Evolutionary conservation across 2,113 vertebrate genomes (phyloP).

Genomic region (Malurus cyaneus): DNA sequence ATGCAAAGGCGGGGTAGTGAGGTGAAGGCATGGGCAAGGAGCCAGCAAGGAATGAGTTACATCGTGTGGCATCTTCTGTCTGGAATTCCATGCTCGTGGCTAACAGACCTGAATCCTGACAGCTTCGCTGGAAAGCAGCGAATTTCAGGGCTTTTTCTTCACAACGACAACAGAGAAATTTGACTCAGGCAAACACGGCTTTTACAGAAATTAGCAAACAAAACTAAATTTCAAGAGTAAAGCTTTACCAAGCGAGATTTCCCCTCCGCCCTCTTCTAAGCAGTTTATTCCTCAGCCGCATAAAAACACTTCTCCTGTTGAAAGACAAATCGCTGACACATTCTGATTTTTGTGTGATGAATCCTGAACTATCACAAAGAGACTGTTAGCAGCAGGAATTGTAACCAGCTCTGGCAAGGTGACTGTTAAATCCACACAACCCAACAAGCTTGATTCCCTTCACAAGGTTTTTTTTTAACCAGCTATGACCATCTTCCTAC

Average conservation of each 20-base stretch:
- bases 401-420: neutral
- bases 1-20: neutral
- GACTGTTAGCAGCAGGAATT: neutral
- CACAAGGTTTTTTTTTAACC: neutral
- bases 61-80: neutral
- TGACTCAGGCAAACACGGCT: neutral
- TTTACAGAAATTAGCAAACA: conserved; percentile 38
- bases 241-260: neutral
- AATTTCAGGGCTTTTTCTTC: neutral
- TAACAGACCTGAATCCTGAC: neutral
- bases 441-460: neutral
- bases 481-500: neutral
- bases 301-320: conserved; percentile 17
- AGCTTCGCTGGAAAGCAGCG: neutral
- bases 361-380: conserved; percentile 15
- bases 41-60: neutral
- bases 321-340: conserved; percentile 51
- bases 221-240: neutral
- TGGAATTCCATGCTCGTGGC: neutral
- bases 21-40: neutral
- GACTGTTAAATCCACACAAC: neutral
- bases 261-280: neutral
- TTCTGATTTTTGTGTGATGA: neutral
- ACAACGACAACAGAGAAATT: neutral
- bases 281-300: conserved; percentile 42